Base-by-base conservation (phyloP, 2,888 invertebrate species). In the Sinhomidia bicolor region DNA sequence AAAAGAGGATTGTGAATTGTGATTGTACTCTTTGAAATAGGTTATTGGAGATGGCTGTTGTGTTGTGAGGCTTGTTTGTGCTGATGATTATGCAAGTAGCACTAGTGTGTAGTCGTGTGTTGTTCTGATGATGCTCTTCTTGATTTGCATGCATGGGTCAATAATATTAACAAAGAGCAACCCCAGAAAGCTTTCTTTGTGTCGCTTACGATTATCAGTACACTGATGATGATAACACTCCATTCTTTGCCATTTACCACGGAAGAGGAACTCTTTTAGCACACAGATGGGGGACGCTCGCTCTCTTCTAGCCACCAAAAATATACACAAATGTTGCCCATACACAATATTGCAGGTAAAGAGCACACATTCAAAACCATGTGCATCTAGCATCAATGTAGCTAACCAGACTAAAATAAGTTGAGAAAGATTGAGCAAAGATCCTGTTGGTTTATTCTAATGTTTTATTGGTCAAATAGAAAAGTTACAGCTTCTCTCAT, bases 191-290 rank as follows among this genome's bases (percentile, higher is more conserved):
- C 20, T 74, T 23, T 74, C n/a, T 47, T 20, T 74, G 71, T 74
- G 74, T 74, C 74, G 51, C 26, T 74, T 14, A 32, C 36, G 17
- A 36, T 17, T 36, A 26, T 51, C 41, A 10, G 5, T 41, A 41
- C 41, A 41, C 41, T 2, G 17, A 36, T 36, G 23, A 41, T 71
- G 23, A 44, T 44, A 71, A 41, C 20, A 32, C 65, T 36, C 4
- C 36, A 7, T 4, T 14, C 10, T 41, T 41, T 47, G 26, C 60
- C 10, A 10, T 76, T 57, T 79, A 84, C 84, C 84, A 76, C 85
- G 85, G 85, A 85, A 85, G 85, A 85, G 85, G 85, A 85, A 85
- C 76, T n/a, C n/a, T 85, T 62, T 76, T 6, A 23, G 20, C 36
- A 29, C 44, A 36, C 10, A 47, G 65, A 78, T 17, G 60, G n/a